Percentiles rank a stretch among this genome's conserved stretches.
Conservation (phyloP, 2,113 vertebrate species). For the Nothobranchius kuhntae region DNA sequence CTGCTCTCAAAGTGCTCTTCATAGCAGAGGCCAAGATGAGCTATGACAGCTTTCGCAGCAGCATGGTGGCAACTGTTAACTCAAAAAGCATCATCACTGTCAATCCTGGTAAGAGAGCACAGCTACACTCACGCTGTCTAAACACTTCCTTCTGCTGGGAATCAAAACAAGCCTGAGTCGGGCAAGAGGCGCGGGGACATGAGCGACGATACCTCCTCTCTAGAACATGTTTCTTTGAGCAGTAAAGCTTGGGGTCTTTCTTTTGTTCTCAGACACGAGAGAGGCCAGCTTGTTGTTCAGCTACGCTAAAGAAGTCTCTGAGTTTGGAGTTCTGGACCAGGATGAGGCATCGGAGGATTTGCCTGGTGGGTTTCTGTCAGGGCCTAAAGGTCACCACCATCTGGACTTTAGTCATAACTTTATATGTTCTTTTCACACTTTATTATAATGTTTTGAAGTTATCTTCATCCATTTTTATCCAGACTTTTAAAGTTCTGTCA, state of each 20-base stretch:
- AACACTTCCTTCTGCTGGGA: not conserved
- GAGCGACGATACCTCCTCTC: not conserved
- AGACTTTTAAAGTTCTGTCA: too few relatives aligned
- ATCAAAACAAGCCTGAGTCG: not conserved
- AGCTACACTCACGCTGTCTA: not conserved
- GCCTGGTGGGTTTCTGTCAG: slow-evolving; percentile 77
- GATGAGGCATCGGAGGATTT: slow-evolving; percentile 82
- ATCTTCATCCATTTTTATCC: too few relatives aligned
- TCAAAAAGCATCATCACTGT: slow-evolving; percentile 95
- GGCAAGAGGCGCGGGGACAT: not conserved
- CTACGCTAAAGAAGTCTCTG: slow-evolving; percentile 83
- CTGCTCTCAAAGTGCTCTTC: slow-evolving; percentile 88
- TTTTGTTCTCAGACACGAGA: slow-evolving; percentile 83
- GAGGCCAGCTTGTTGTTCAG: slow-evolving; percentile 88
- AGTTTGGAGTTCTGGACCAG: slow-evolving; percentile 77
- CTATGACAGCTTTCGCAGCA: slow-evolving; percentile 91
- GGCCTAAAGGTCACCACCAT: not conserved
- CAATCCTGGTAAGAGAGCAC: slow-evolving; percentile 87
- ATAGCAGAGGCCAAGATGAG: slow-evolving; percentile 90
- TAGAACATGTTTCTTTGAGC: too few relatives aligned
- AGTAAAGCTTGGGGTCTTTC: not conserved
- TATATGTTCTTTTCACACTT: too few relatives aligned
- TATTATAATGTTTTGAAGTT: too few relatives aligned
- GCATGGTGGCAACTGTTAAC: slow-evolving; percentile 90
- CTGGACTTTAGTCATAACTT: too few relatives aligned